Evolutionary conservation across 2,888 invertebrate genomes (phyloP), one percentile per base, ranked within the genome.

Genomic region (Neoascia interrupta): DNA sequence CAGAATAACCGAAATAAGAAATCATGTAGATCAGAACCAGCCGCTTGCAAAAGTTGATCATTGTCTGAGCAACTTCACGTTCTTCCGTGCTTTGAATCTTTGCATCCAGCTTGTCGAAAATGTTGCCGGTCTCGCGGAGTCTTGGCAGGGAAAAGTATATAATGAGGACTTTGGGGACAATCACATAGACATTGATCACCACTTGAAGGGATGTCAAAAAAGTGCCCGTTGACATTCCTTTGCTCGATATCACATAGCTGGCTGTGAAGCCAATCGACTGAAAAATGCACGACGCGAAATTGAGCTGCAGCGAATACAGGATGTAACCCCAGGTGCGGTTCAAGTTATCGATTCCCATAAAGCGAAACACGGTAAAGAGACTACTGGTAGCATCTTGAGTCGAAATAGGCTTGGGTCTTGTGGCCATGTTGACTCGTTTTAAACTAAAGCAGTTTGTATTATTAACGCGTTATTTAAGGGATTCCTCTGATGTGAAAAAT

Each of bases 171-270:
- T 66, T 73, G 0, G 63, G 8, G 6, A 15, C 53, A 10, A 66
- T 3, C 10, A 43, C 19, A 5, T 66, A 66, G 4, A 66, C 45
- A 31, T 73, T 66, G 10, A 73, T 45, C 10, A 63, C 60, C 10
- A 73, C 73, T 60, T 73, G 73, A 1, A 73, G 1, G 1, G 73
- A 73, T 10, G 66, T 66, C 11, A 73, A n/a, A 15, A 73, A 60
- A 6, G 51, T 60, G 8, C 31, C 37, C 1, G 19, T 53, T n/a
- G 56, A 28, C 73, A 73, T 73, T 37, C 37, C 1, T 2, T 19
- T 2, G 13, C 58, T 73, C 0, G 43, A 16, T 3, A 53, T 45
- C 10, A 34, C 45, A 8, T 73, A 73, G 19, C 73, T 73, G 4
- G 45, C 3, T 1, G 73, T 45, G 21, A 66, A 73, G 1, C 16